A percentile compares a stretch with the other conserved stretches of the same genome.
These are phyloP conservation scores for Odontocerum albicorne DNA, from an alignment of 2,888 invertebrate species.

Conservation along the genomic window DNA sequence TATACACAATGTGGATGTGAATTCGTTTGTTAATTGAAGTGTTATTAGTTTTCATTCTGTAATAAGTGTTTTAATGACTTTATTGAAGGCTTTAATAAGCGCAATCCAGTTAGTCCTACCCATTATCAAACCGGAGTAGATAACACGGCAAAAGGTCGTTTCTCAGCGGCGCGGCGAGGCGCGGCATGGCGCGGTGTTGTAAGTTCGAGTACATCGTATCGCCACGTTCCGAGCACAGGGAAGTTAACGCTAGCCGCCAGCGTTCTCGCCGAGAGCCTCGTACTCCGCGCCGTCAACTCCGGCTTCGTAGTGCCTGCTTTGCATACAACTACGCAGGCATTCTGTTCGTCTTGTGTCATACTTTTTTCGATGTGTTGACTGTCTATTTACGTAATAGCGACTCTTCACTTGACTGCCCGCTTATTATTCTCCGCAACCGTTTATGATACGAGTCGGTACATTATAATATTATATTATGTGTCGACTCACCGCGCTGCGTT, in stretches of 20 bases:
- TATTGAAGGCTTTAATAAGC: no score
- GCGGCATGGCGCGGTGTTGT: neutral
- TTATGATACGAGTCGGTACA: neutral
- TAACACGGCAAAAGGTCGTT: neutral
- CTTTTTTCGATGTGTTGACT: constrained; percentile 8
- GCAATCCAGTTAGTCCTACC: no score
- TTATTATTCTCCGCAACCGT: constrained; percentile 2
- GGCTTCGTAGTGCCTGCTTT: neutral
- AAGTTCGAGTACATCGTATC: no score
- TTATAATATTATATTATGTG: no score
- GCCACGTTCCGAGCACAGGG: no score
- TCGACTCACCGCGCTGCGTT: neutral
- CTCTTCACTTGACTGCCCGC: constrained; percentile 4
- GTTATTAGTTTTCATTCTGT: no score
- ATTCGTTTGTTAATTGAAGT: no score
- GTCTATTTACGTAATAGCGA: constrained; percentile 21
- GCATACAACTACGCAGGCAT: constrained; percentile 1
- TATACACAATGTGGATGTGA: no score
- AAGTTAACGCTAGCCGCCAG: no score
- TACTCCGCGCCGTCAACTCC: neutral
- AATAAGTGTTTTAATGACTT: no score
- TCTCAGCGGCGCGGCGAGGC: neutral
- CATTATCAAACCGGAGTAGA: no score
- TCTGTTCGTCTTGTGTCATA: constrained; percentile 18
- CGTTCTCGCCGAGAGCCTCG: neutral